Conservation (phyloP, 2,797 vertebrate genomes). For the Scolopax rusticola region DNA sequence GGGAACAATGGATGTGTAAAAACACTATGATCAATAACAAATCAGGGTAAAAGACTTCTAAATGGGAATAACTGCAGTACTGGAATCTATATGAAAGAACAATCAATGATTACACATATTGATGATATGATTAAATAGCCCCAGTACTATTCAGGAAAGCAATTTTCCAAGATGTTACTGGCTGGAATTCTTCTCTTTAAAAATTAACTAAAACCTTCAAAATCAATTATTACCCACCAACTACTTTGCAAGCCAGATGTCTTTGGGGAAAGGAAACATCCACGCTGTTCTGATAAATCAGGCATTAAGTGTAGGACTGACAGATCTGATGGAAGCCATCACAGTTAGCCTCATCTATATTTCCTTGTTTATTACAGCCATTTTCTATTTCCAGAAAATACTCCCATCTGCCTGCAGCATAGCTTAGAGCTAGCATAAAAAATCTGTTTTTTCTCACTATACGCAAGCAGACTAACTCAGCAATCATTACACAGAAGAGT, state of each 20-base stretch:
- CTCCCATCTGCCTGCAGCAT: conserved; percentile 47
- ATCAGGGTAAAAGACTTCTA: neutral
- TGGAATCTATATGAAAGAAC: neutral
- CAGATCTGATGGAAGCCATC: conserved; percentile 30
- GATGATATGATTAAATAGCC: neutral
- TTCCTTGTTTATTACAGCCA: conserved; percentile 57
- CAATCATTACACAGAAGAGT: conserved; percentile 22
- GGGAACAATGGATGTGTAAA: neutral
- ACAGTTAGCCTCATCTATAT: conserved; percentile 31
- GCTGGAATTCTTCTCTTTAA: neutral
- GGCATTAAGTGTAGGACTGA: neutral
- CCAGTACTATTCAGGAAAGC: neutral
- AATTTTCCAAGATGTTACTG: neutral
- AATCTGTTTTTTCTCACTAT: conserved; percentile 12
- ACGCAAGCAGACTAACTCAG: conserved; percentile 7
- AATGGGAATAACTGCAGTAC: neutral
- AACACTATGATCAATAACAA: neutral
- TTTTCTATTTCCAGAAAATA: conserved; percentile 66
- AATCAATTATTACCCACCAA: neutral
- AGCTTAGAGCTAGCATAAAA: conserved; percentile 34
- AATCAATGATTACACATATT: neutral
- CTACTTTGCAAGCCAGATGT: neutral
- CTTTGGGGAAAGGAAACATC: neutral
- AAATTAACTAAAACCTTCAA: conserved; percentile 43
- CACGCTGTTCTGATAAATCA: conserved; percentile 38